A percentile compares a stretch with the other conserved stretches of the same genome.
These are phyloP conservation scores for Syngnathus typhle DNA, from an alignment of 2,113 vertebrate genomes.

Conservation along the genomic window DNA sequence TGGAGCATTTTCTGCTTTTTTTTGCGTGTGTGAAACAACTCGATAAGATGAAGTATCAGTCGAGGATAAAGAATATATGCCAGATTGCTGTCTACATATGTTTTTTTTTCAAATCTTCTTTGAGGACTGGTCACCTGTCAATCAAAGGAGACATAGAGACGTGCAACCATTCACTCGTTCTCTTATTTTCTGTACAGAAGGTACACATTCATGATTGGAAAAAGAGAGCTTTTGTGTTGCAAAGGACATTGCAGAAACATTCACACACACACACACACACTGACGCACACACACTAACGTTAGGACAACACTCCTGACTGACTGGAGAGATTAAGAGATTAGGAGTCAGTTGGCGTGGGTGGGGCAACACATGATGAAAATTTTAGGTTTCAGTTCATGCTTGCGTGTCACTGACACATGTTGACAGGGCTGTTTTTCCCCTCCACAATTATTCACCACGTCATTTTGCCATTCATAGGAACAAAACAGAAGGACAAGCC, in stretches of 20 bases:
- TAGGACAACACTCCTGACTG: slow-evolving; percentile 19
- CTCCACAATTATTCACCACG: not conserved
- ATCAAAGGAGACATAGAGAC: not conserved
- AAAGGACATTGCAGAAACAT: slow-evolving; percentile 8
- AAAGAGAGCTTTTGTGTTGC: not conserved
- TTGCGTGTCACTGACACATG: not conserved
- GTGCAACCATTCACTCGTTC: not conserved
- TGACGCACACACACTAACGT: slow-evolving; percentile 11
- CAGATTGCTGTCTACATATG: too few species aligned
- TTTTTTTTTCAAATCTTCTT: too few species aligned
- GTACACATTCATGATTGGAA: too few species aligned
- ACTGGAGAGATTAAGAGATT: slow-evolving; percentile 55
- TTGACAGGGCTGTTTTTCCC: not conserved
- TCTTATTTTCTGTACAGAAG: not conserved
- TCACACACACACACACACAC: not conserved
- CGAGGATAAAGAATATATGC: too few species aligned
- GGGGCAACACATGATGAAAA: slow-evolving; percentile 20
- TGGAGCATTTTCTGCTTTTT: too few species aligned
- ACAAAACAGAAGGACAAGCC: slow-evolving; percentile 2
- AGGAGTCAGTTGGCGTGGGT: slow-evolving; percentile 23
- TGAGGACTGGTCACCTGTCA: not conserved
- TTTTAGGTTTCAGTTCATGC: slow-evolving; percentile 15
- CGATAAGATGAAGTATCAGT: too few species aligned
- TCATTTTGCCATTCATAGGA: slow-evolving; percentile 3
- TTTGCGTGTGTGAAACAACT: too few species aligned